Percentiles rank a stretch among this genome's conserved stretches.
phyloP scores from a whole-genome alignment of 2,888 invertebrate species.

The Axea sp. region DNA sequence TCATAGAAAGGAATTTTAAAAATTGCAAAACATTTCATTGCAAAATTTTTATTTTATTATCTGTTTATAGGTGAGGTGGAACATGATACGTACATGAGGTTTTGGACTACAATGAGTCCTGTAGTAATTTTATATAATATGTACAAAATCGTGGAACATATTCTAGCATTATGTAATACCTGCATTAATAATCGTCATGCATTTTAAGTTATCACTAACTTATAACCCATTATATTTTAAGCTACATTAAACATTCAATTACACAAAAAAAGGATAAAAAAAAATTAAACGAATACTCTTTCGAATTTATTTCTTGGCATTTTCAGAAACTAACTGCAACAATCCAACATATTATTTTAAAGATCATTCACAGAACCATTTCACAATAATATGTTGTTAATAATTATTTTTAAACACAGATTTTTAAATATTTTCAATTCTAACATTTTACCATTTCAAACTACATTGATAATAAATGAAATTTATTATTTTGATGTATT shows the following conservation, averaged over 20 bases:
- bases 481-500: too few relatives aligned
- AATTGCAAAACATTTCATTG: too few relatives aligned
- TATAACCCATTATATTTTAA: constrained; percentile 51
- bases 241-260: constrained; percentile 36
- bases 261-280: constrained; percentile 3
- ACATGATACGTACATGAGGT: constrained; percentile 73
- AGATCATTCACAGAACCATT: too few relatives aligned
- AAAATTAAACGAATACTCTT: constrained; percentile 6
- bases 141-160: constrained; percentile 69
- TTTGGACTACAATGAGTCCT: constrained; percentile 70
- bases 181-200: constrained; percentile 66
- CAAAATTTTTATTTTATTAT: constrained; percentile 69
- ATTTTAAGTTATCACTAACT: constrained; percentile 45
- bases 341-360: too few relatives aligned
- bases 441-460: too few relatives aligned
- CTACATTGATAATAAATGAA: too few relatives aligned
- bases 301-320: constrained; percentile 5
- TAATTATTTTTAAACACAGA: too few relatives aligned
- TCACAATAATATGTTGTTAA: too few relatives aligned
- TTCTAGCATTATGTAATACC: constrained; percentile 67
- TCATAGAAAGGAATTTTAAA: too few relatives aligned
- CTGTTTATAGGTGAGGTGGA: constrained; percentile 71
- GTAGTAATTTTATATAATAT: constrained; percentile 72
- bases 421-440: too few relatives aligned
- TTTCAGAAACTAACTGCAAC: too few relatives aligned